These are phyloP conservation scores for Aricia artaxerxes DNA, from an alignment of 2,888 invertebrate species.

Conservation along the genomic window DNA sequence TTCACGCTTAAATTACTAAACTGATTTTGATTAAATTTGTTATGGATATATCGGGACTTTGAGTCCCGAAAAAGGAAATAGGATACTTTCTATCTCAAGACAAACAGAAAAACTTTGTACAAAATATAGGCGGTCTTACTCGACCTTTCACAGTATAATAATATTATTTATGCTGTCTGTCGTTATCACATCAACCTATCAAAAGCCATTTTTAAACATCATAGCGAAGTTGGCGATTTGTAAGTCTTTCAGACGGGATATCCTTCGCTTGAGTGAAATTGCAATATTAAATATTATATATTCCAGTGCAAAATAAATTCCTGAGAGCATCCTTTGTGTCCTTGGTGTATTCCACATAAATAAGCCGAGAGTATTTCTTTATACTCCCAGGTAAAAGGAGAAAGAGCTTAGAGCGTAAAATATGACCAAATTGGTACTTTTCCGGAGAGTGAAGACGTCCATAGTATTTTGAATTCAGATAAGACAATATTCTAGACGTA, in stretches of 20 bases:
- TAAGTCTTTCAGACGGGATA: neutral
- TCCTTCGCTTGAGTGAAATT: neutral
- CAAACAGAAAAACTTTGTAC: too few species aligned
- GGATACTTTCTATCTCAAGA: too few species aligned
- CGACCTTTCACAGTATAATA: too few species aligned
- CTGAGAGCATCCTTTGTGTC: slow-evolving; percentile 1
- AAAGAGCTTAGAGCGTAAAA: neutral
- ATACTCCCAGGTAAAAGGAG: neutral
- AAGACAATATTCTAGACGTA: neutral
- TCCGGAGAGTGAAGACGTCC: neutral
- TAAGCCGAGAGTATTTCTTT: slow-evolving; percentile 3
- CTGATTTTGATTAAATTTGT: too few species aligned
- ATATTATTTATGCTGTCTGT: too few species aligned
- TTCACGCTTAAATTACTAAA: too few species aligned
- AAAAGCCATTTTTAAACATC: neutral
- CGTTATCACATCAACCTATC: too few species aligned
- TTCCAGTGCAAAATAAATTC: slow-evolving; percentile 12
- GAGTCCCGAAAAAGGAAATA: too few species aligned
- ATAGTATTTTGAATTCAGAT: neutral
- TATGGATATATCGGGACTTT: too few species aligned
- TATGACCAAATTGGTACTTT: slow-evolving; percentile 6
- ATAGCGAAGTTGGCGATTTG: neutral
- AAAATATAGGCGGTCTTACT: too few species aligned
- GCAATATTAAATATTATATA: slow-evolving; percentile 13
- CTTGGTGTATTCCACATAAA: slow-evolving; percentile 18